Base-by-base conservation (phyloP, 2,113 vertebrate genomes). In the Megalops atlanticus region DNA sequence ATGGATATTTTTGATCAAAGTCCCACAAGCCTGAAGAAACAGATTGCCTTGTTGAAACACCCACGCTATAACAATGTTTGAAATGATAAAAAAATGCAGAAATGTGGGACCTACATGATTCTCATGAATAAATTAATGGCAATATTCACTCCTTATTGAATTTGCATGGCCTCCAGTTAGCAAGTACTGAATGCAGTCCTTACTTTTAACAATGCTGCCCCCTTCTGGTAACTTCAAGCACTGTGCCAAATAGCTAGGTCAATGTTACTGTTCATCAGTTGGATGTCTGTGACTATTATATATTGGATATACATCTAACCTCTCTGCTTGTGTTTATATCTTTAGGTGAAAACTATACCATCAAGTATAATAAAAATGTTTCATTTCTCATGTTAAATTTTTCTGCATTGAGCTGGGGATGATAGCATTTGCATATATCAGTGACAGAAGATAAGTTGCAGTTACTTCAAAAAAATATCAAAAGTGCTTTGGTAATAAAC, bases 201-300 rank as follows among this genome's bases (percentile, higher is more conserved):
- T 58, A 15, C 45, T 74, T 80, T 85, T 45, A 45, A 76, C 74
- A 85, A 87, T 58, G 83, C 77, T 87, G 88, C 82, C 84, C 84
- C 80, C 88, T 88, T 58, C 33, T 52, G 87, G 10, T 69, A 39
- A 58, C 24, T 45, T 0, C 69, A 54, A 43, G 41, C 27, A 40
- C 14, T 11, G 18, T 35, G 8, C 31, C 49, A 54, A 64, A 31
- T 31, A 10, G n/a, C 58, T 64, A 27, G 8, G 12, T 8, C n/a
- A n/a, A 64, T 27, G n/a, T 31, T 1, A 11, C 11, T 64, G 0
- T 10, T 64, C 58, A 64, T 14, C 5, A 64, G n/a, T n/a, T n/a
- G n/a, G n/a, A n/a, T n/a, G n/a, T n/a, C n/a, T n/a, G n/a, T n/a
- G n/a, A n/a, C n/a, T n/a, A n/a, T n/a, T n/a, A n/a, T n/a, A n/a